A percentile compares a stretch with the other conserved stretches of the same genome.
phyloP scores from a whole-genome alignment of 2,797 vertebrate genomes.

The Sebastiscus albofasciatus region DNA sequence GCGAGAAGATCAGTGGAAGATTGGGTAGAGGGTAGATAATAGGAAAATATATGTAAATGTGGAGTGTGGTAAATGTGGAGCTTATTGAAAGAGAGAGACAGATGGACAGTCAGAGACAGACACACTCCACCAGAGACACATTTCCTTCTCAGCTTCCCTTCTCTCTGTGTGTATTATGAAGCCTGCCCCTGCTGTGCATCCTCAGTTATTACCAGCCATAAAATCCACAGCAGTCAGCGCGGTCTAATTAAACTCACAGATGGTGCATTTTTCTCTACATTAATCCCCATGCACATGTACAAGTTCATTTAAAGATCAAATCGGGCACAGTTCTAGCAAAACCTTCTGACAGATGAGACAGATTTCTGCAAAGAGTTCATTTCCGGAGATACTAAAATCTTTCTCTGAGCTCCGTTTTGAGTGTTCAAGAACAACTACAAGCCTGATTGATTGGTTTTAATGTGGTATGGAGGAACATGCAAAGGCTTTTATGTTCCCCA shows the following conservation, averaged over 20 bases:
- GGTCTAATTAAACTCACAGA: slow-evolving; percentile 61
- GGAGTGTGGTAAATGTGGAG: slow-evolving; percentile 10
- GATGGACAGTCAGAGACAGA: slow-evolving; percentile 16
- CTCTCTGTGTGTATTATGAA: slow-evolving; percentile 25
- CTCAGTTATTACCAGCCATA: slow-evolving; percentile 35
- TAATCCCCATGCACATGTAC: slow-evolving; percentile 23
- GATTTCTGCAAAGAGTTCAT: slow-evolving; percentile 3
- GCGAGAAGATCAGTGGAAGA: slow-evolving; percentile 3
- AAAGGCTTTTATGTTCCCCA: background rate
- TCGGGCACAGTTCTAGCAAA: slow-evolving; percentile 4
- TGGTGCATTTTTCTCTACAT: slow-evolving; percentile 42
- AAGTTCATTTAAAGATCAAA: slow-evolving; percentile 46
- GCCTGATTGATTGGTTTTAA: background rate
- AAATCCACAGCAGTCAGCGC: slow-evolving; percentile 40
- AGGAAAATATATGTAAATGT: slow-evolving; percentile 26
- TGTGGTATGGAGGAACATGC: background rate
- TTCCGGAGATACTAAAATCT: background rate
- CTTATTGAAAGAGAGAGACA: slow-evolving; percentile 34
- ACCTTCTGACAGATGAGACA: background rate
- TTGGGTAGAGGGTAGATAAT: slow-evolving; percentile 22
- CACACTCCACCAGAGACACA: slow-evolving; percentile 11
- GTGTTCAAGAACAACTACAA: background rate
- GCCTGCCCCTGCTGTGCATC: slow-evolving; percentile 39
- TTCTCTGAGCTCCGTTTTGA: background rate
- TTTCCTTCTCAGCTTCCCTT: slow-evolving; percentile 33